A percentile compares a stretch with the other conserved stretches of the same genome.
These are phyloP conservation scores for Oscheius sp. DNA, from an alignment of 1,140 invertebrate genomes.

Conservation along the genomic window DNA sequence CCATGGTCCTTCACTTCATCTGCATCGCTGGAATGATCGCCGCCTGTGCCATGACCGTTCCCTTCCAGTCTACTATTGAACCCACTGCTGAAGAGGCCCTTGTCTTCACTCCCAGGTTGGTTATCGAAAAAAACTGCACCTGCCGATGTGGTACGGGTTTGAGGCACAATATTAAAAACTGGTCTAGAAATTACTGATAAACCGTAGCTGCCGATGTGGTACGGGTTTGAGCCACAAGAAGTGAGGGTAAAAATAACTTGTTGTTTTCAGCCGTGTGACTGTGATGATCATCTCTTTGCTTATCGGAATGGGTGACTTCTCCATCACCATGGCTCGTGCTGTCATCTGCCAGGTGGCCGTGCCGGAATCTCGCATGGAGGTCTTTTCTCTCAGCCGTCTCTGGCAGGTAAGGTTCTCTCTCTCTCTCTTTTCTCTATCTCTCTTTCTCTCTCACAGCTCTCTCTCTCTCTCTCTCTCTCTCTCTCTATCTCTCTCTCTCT, in stretches of 20 bases:
- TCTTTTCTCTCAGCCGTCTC: conserved; percentile 21
- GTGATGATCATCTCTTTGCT: conserved; percentile 21
- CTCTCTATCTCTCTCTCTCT: too few relatives aligned
- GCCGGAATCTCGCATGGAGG: conserved; percentile 24
- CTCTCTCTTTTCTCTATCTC: not conserved
- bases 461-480: not conserved
- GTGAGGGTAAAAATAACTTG: too few relatives aligned
- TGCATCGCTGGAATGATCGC: conserved; percentile 7
- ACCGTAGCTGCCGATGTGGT: too few relatives aligned
- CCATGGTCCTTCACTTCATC: conserved; percentile 13
- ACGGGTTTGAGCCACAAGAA: too few relatives aligned
- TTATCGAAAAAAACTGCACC: too few relatives aligned
- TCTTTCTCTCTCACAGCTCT: conserved; percentile 16
- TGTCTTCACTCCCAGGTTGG: conserved; percentile 23
- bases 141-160: too few relatives aligned
- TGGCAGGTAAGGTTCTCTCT: conserved; percentile 9
- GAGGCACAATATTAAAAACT: too few relatives aligned
- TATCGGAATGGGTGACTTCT: conserved; percentile 30
- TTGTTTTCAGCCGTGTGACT: conserved; percentile 17
- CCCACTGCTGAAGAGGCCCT: conserved; percentile 15
- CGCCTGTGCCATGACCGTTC: conserved; percentile 12
- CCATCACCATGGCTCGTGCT: conserved; percentile 29
- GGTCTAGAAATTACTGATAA: not conserved
- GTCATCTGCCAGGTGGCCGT: conserved; percentile 32
- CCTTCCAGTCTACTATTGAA: conserved; percentile 18